These are phyloP conservation scores for Enteromius anoplus DNA, from an alignment of 2,797 vertebrate genomes.

Conservation along the genomic window DNA sequence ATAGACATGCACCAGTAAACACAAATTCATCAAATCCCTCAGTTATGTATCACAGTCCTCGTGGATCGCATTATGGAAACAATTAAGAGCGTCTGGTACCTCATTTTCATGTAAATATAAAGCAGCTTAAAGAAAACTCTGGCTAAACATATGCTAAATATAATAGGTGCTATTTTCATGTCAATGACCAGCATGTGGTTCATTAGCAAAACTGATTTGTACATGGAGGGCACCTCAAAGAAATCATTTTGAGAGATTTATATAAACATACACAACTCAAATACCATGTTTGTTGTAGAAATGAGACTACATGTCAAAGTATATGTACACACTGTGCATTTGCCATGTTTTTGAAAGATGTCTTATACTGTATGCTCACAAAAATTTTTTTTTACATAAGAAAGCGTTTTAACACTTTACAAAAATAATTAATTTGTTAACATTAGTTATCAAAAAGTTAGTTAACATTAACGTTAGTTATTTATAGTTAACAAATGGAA, in stretches of 20 bases:
- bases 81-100: constrained; percentile 36
- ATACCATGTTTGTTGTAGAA: neutral
- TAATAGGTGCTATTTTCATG: neutral
- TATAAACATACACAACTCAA: neutral
- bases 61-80: constrained; percentile 38
- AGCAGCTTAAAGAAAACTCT: constrained; percentile 29
- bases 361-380: neutral
- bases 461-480: no score
- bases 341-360: neutral
- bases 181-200: constrained; percentile 14
- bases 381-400: neutral
- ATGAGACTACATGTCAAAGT: neutral
- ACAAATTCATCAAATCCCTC: constrained; percentile 71
- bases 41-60: constrained; percentile 15
- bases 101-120: constrained; percentile 41
- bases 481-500: no score
- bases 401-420: neutral
- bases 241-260: neutral
- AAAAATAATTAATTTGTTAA: no score
- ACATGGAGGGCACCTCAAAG: neutral
- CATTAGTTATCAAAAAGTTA: no score
- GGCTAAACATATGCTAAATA: constrained; percentile 14
- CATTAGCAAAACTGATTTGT: neutral
- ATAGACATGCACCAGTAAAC: constrained; percentile 73
- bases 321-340: neutral